Evolutionary conservation across 2,888 invertebrate genomes (phyloP).

Genomic region (Patella ulyssiponensis): DNA sequence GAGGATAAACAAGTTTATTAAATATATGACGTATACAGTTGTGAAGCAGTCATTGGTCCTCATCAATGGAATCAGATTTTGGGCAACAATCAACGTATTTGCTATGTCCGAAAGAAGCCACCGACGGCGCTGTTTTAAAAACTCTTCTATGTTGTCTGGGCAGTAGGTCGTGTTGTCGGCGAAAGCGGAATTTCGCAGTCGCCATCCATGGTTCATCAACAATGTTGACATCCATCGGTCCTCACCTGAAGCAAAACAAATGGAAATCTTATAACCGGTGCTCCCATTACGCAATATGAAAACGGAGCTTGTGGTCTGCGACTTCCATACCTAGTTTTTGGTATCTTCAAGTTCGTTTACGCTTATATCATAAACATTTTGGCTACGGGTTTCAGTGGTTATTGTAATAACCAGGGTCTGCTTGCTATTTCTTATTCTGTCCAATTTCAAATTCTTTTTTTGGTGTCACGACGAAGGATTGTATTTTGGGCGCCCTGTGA

Average conservation of each 20-base stretch:
- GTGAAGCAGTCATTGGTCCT: slow-evolving; percentile 53
- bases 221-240: slow-evolving; percentile 60
- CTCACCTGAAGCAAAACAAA: slow-evolving; percentile 40
- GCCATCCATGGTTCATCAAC: slow-evolving; percentile 59
- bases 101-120: slow-evolving; percentile 57
- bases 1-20: slow-evolving; percentile 51
- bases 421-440: no score
- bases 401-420: no score
- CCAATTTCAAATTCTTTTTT: no score
- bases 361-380: no score
- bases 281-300: neutral
- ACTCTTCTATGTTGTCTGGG: slow-evolving; percentile 51
- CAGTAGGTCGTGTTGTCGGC: slow-evolving; percentile 56
- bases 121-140: slow-evolving; percentile 51
- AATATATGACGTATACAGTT: slow-evolving; percentile 48
- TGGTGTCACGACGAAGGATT: no score
- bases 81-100: slow-evolving; percentile 50
- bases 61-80: slow-evolving; percentile 44
- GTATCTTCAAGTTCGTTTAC: no score
- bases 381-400: neutral
- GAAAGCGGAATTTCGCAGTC: slow-evolving; percentile 50
- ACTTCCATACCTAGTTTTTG: no score
- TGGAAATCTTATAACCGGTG: neutral
- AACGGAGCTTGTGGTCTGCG: no score
- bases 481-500: no score